Evolutionary conservation across 2,797 vertebrate genomes (phyloP), one percentile per base, ranked within the genome.

Genomic region (Nyctibius grandis): DNA sequence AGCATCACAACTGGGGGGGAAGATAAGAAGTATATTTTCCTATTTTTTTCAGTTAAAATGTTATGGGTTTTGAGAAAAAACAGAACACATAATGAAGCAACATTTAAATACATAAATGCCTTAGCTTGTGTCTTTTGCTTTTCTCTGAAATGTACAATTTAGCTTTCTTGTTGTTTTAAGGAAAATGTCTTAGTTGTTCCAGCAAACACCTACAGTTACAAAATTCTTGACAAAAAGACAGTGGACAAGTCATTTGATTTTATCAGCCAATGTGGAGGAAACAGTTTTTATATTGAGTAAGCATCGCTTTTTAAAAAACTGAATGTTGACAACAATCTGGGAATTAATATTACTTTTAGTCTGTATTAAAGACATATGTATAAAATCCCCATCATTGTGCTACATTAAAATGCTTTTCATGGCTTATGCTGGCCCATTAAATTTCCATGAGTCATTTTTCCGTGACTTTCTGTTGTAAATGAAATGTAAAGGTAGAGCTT

Each of bases 211-310:
- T 99, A 99, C 82, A 98, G 94, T 61, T 98, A 98, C 63, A 98
- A 98, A 87, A 98, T 98, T 88, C 97, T 99, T 95, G 98, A 97
- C 95, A 98, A 97, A 93, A 98, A 98, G 51, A 97, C 97, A 29
- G 92, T 98, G 98, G 98, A 99, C 96, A 98, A 98, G 95, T 99
- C 99, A 85, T 91, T 95, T 42, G 98, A 99, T 97, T 99, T 99
- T 96, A 98, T 98, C 93, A 98, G 94, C 95, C 98, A 96, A 6
- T 99, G 99, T 96, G 98, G 99, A 97, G 97, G 98, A 97, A 98
- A 99, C 91, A 98, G 98, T 75, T 99, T 99, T 97, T 97, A 98
- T 94, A 98, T 98, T 79, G 97, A 99, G 99, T 99, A 98, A 96
- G 99, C 98, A 90, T 89, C 26, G 1, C 67, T 92, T 86, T 91